Evolutionary conservation across 2,888 invertebrate species (phyloP).

Genomic region (Xestia xanthographa): DNA sequence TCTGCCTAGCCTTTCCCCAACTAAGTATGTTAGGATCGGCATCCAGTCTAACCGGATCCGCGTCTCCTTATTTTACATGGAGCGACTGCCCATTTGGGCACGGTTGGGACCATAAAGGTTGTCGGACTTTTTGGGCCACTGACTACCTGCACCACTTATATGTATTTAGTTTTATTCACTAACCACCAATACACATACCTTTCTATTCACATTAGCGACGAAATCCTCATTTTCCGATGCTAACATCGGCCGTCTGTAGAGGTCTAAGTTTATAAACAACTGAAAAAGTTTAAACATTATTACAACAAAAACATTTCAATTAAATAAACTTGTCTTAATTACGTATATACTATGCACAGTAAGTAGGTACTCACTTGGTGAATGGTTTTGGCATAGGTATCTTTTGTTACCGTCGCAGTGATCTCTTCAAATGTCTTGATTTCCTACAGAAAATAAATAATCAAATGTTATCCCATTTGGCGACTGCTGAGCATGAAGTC

Average conservation of each 20-base stretch:
- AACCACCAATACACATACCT: conserved; percentile 74
- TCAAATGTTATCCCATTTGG: too few relatives aligned
- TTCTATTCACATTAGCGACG: conserved; percentile 90
- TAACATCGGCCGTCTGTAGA: conserved; percentile 86
- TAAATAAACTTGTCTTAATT: not conserved
- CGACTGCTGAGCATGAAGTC: too few relatives aligned
- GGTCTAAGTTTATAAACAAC: conserved; percentile 85
- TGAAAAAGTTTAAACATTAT: conserved; percentile 65
- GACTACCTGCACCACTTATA: not conserved
- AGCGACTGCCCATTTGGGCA: too few relatives aligned
- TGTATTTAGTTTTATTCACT: not conserved
- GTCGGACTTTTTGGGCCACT: too few relatives aligned
- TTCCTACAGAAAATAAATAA: conserved; percentile 75
- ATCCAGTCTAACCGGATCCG: too few relatives aligned
- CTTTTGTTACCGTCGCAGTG: conserved; percentile 71
- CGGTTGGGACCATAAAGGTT: too few relatives aligned
- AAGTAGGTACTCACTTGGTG: conserved; percentile 78
- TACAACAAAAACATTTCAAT: conserved; percentile 15
- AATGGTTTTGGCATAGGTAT: conserved; percentile 84
- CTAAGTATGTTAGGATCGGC: too few relatives aligned
- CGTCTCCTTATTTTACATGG: too few relatives aligned
- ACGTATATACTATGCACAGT: not conserved
- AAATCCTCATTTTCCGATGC: conserved; percentile 91
- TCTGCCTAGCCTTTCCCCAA: too few relatives aligned
- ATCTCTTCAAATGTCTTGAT: conserved; percentile 82